phyloP scores from a whole-genome alignment of 2,113 vertebrate genomes.

The Leptosomus discolor region DNA sequence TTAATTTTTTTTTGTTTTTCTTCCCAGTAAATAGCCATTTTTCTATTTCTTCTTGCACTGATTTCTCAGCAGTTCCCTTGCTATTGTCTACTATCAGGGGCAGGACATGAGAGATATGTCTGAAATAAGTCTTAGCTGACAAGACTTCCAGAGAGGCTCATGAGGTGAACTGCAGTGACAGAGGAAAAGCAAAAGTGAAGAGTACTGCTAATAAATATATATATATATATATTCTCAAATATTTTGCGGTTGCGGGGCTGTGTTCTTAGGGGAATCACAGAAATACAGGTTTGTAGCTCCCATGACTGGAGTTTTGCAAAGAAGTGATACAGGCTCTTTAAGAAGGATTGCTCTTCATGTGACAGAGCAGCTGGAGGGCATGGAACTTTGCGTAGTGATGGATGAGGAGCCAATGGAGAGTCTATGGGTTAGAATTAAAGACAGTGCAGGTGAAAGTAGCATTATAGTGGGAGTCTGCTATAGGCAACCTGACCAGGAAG shows the following conservation, averaged over 20 bases:
- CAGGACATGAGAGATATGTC: background rate
- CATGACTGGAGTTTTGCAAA: background rate
- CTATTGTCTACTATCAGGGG: background rate
- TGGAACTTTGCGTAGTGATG: background rate
- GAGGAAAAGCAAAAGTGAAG: background rate
- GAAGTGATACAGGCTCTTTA: background rate
- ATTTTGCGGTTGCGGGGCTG: background rate
- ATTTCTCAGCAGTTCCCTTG: background rate
- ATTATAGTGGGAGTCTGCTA: too few relatives aligned
- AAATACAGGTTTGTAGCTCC: background rate
- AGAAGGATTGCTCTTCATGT: background rate
- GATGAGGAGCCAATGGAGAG: background rate
- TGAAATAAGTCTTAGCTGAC: background rate
- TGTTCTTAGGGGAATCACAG: background rate
- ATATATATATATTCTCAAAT: too few relatives aligned
- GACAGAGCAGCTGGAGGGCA: background rate
- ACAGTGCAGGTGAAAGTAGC: too few relatives aligned
- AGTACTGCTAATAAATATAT: background rate
- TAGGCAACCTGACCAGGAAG: too few relatives aligned
- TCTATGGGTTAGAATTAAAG: too few relatives aligned
- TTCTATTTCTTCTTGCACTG: background rate
- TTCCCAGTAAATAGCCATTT: background rate
- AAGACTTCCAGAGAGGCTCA: background rate
- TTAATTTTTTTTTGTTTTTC: background rate
- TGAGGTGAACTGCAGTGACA: background rate